Evolutionary conservation across 1,140 invertebrate genomes (phyloP).

Genomic region (Anoplophora glabripennis): DNA sequence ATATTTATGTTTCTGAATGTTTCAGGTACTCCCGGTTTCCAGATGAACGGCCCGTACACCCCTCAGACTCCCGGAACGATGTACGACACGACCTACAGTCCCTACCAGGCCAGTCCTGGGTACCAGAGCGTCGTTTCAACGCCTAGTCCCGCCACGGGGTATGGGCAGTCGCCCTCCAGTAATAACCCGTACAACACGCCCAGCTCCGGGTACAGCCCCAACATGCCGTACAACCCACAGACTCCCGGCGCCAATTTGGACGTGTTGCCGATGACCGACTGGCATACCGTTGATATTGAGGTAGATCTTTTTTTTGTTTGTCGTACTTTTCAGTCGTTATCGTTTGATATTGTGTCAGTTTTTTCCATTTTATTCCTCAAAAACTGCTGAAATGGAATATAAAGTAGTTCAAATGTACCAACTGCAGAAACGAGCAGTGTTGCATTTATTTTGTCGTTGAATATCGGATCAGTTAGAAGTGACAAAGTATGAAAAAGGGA

Average conservation of each 20-base stretch:
- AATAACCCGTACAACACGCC: conserved; percentile 71
- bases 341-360: too few relatives aligned
- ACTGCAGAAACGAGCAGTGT: too few relatives aligned
- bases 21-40: conserved; percentile 66
- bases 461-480: too few relatives aligned
- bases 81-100: conserved; percentile 86
- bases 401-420: too few relatives aligned
- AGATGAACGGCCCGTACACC: conserved; percentile 83
- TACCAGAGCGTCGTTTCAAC: conserved; percentile 55
- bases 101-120: conserved; percentile 72
- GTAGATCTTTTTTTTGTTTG: conserved; percentile 16
- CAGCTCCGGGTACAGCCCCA: conserved; percentile 79
- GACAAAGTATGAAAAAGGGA: too few relatives aligned
- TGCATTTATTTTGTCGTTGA: too few relatives aligned
- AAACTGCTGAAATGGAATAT: too few relatives aligned
- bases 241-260: conserved; percentile 75
- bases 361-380: too few relatives aligned
- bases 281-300: conserved; percentile 92
- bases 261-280: conserved; percentile 64
- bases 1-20: conserved; percentile 22
- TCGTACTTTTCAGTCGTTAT: too few relatives aligned
- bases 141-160: conserved; percentile 66
- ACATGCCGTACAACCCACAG: conserved; percentile 82
- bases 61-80: conserved; percentile 91
- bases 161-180: conserved; percentile 59